Evolutionary conservation across 2,888 invertebrate species (phyloP), one percentile per base, ranked within the genome.

Genomic region (Parnassius mnemosyne): DNA sequence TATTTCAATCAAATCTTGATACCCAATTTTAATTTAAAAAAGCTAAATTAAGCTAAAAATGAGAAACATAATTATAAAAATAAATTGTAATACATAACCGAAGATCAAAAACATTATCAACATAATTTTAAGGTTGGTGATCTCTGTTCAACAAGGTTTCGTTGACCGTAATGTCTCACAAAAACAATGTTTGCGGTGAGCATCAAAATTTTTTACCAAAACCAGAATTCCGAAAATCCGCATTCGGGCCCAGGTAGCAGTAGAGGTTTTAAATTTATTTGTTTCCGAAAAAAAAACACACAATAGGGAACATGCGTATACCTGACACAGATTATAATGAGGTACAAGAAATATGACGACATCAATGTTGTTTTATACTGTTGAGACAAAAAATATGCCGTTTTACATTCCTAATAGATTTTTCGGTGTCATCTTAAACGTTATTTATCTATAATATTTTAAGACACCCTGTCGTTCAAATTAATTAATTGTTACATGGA

Each of bases 111-210:
- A n/a, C n/a, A n/a, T n/a, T n/a, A n/a, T n/a, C 10, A 11, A 43
- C 11, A 43, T 43, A 43, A 13, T 9, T 49, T 13, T 49, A 51
- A 50, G 82, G 42, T 83, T 83, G 66, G 43, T 57, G 42, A 80
- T 65, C 75, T 63, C 85, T 82, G 82, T 20, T 63, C 59, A 64
- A 65, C 65, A 68, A 67, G 69, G 75, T 77, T 74, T 71, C 64
- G 66, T 70, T 75, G 76, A 60, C 53, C 79, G 78, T 77, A 76
- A 76, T 77, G 75, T 64, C 65, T 56, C 50, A 89, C 80, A 91
- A 88, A 89, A 88, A 89, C 90, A 88, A 89, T 89, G 89, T 89
- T 89, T 89, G 89, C 83, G 90, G 91, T 85, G 85, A 85, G 81
- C 85, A 83, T 86, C 77, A 72, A 65, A 67, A 79, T 88, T 90